Evolutionary conservation across 1,140 invertebrate species (phyloP).

Genomic region (Zaprionus vittiger): DNA sequence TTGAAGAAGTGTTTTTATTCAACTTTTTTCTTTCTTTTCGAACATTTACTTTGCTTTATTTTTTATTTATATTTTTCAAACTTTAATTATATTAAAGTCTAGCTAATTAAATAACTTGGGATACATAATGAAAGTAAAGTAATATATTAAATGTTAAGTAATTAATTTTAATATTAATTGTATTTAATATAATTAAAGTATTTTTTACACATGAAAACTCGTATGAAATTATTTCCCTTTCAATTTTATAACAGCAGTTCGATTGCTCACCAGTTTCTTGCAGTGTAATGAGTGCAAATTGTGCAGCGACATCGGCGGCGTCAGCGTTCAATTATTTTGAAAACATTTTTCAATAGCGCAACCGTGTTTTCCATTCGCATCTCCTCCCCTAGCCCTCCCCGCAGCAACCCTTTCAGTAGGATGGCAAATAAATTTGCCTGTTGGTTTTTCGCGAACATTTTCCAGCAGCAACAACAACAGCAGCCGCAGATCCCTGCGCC

Average conservation of each 20-base stretch:
- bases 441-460: slow-evolving; percentile 34
- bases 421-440: slow-evolving; percentile 47
- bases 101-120: too few relatives aligned
- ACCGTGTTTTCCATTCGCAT: slow-evolving; percentile 40
- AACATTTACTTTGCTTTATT: too few relatives aligned
- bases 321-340: slow-evolving; percentile 54
- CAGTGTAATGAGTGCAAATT: slow-evolving; percentile 28
- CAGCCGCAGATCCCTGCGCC: slow-evolving; percentile 32
- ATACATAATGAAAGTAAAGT: too few relatives aligned
- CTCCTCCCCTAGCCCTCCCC: slow-evolving; percentile 21
- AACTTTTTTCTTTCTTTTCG: too few relatives aligned
- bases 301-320: slow-evolving; percentile 38
- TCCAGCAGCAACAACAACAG: slow-evolving; percentile 30
- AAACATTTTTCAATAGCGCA: slow-evolving; percentile 38
- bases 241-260: too few relatives aligned
- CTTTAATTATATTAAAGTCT: too few relatives aligned
- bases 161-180: too few relatives aligned
- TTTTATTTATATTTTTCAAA: too few relatives aligned
- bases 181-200: too few relatives aligned
- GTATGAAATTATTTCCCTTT: background rate
- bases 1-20: too few relatives aligned
- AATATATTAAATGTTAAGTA: too few relatives aligned
- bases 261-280: background rate
- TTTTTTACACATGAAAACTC: background rate
- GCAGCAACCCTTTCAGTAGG: slow-evolving; percentile 8